Evolutionary conservation across 2,113 vertebrate species (phyloP), one percentile per base, ranked within the genome.

Genomic region (Thunnus thynnus): DNA sequence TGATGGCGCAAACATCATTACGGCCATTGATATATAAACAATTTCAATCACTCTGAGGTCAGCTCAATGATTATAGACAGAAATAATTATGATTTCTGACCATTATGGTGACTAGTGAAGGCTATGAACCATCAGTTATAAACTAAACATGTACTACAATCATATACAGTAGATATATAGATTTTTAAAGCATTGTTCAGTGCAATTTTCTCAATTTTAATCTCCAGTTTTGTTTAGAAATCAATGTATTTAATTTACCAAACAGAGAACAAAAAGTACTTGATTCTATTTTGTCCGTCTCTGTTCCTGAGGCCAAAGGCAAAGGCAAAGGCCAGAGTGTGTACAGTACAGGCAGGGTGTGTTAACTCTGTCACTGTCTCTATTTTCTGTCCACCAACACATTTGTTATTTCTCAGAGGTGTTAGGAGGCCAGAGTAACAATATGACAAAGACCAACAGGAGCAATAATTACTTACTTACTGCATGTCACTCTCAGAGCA

Each of bases 1-100:
- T 48, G 78, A 87, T 56, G 78, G 62, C 79, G 84, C 78, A 91
- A 84, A 84, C 83, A 79, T 85, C 79, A 86, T 85, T 86, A 88
- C 48, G 58, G 57, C 44, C 41, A 68, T 89, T 67, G 62, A 86
- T 87, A 75, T 68, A 76, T 72, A 72, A 88, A 80, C 88, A 56
- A 54, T 55, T 75, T 79, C 72, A 80, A 85, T 89, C 78, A 78
- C 48, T 78, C 58, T 72, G 87, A 81, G 66, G 74, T 63, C 76
- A 79, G 70, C 57, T 76, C 65, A 48, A 5, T 86, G 65, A 83
- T 83, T 86, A 78, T 71, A 64, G 66, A 78, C 41, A 61, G 56
- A 80, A 41, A 72, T 77, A 77, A 74, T 85, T 84, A 57, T 78
- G 64, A 88, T 86, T 78, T 76, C 22, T 74, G 57, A 52, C 20